A percentile compares a stretch with the other conserved stretches of the same genome.
Evolutionary conservation across 2,113 vertebrate genomes (phyloP).

Genomic region (Campylomormyrus tamandua): DNA sequence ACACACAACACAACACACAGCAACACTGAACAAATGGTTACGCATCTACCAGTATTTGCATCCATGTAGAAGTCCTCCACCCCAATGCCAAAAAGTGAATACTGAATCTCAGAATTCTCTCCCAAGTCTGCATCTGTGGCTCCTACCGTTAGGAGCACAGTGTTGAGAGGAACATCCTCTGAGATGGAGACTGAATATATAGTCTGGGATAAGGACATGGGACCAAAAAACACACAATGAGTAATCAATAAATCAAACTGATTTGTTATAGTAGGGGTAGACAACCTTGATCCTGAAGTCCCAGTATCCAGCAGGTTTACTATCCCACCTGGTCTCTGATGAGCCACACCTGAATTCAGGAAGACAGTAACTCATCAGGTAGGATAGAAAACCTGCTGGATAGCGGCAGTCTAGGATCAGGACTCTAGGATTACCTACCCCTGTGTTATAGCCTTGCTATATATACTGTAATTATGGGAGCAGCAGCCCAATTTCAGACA

Average conservation of each 20-base stretch:
- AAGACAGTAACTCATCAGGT: too few species aligned
- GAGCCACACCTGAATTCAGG: too few species aligned
- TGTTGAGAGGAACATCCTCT: conserved; percentile 81
- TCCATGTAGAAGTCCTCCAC: conserved; percentile 91
- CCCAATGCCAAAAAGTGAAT: conserved; percentile 84
- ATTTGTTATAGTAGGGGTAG: not conserved
- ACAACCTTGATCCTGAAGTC: not conserved
- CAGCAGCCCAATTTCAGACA: not conserved
- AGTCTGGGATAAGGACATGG: conserved; percentile 54
- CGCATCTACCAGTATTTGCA: conserved; percentile 74
- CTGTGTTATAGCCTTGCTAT: not conserved
- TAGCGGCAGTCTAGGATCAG: not conserved
- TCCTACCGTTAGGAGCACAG: conserved; percentile 73
- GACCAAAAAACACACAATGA: not conserved
- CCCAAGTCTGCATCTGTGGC: conserved; percentile 86
- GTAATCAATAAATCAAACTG: not conserved
- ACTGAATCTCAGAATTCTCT: conserved; percentile 80
- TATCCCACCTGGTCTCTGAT: too few species aligned
- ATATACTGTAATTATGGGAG: not conserved
- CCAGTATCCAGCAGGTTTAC: not conserved
- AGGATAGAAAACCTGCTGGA: too few species aligned
- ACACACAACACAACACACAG: not conserved
- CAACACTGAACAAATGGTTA: not conserved
- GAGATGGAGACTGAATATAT: conserved; percentile 75
- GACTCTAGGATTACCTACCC: not conserved